These are phyloP conservation scores for Calameuta pallipes DNA, from an alignment of 2,888 invertebrate species.

Conservation along the genomic window DNA sequence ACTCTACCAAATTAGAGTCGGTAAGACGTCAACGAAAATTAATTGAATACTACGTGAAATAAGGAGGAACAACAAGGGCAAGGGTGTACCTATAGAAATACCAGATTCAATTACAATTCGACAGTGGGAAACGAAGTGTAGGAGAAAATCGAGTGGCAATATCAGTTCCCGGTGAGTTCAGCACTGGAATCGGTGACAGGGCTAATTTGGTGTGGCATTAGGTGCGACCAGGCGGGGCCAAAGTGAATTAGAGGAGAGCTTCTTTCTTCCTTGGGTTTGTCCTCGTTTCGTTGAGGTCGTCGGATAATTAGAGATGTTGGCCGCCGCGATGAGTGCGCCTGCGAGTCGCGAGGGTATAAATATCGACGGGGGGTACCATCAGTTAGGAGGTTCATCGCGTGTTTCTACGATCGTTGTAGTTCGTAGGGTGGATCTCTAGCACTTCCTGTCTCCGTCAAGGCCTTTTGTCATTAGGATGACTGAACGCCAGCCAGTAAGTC, in stretches of 20 bases:
- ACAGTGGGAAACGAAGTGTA: no score
- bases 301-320: constrained; percentile 5
- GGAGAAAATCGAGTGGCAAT: no score
- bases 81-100: no score
- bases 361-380: constrained; percentile 19
- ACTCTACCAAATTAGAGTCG: no score
- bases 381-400: constrained; percentile 28
- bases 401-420: background rate
- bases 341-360: constrained; percentile 19
- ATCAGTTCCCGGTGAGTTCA: no score
- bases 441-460: constrained; percentile 18
- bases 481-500: no score
- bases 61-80: no score
- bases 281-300: constrained; percentile 14
- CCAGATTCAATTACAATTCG: no score
- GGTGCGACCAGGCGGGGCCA: constrained; percentile 9
- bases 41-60: no score
- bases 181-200: no score
- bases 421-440: background rate
- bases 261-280: constrained; percentile 14
- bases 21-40: no score
- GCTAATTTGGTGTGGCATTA: constrained; percentile 3
- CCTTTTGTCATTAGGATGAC: constrained; percentile 34
- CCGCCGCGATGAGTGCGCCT: constrained; percentile 8
- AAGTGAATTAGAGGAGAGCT: constrained; percentile 8